Evolutionary conservation across 2,113 vertebrate genomes (phyloP).

Genomic region (Pteropus alecto): DNA sequence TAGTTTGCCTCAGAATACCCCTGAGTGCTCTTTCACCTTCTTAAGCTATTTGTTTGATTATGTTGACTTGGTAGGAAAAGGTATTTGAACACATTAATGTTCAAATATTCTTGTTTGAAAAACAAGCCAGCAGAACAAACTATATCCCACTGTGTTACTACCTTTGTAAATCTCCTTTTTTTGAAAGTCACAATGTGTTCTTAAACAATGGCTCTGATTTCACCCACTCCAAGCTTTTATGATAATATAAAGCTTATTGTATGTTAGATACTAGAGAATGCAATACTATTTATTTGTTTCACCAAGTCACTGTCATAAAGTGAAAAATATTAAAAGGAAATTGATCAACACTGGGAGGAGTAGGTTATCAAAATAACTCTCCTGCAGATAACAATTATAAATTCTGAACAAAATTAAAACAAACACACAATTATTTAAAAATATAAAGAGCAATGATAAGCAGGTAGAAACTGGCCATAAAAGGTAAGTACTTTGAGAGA

Average conservation of each 20-base stretch:
- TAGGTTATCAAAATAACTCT: not conserved
- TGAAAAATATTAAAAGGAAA: slow-evolving; percentile 25
- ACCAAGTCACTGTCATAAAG: not conserved
- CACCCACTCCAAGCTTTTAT: slow-evolving; percentile 6
- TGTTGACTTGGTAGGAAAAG: slow-evolving; percentile 66
- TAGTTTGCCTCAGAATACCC: slow-evolving; percentile 50
- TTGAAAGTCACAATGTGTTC: slow-evolving; percentile 50
- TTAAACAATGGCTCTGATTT: not conserved
- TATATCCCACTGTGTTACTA: not conserved
- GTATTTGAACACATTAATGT: slow-evolving; percentile 61
- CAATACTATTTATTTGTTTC: not conserved
- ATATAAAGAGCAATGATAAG: not conserved
- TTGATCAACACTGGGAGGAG: not conserved
- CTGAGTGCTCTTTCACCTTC: slow-evolving; percentile 58
- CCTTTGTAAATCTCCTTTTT: slow-evolving; percentile 48
- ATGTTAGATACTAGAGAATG: slow-evolving; percentile 4
- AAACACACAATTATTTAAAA: not conserved
- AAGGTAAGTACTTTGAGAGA: not conserved
- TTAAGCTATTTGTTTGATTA: slow-evolving; percentile 73
- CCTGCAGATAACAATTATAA: not conserved
- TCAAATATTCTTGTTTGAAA: slow-evolving; percentile 67
- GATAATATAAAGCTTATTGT: slow-evolving; percentile 21
- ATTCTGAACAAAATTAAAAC: not conserved
- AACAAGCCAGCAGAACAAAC: slow-evolving; percentile 61
- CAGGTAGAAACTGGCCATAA: not conserved